A percentile compares a stretch with the other conserved stretches of the same genome.
phyloP scores from a whole-genome alignment of 2,797 vertebrate genomes.

The Falco biarmicus region DNA sequence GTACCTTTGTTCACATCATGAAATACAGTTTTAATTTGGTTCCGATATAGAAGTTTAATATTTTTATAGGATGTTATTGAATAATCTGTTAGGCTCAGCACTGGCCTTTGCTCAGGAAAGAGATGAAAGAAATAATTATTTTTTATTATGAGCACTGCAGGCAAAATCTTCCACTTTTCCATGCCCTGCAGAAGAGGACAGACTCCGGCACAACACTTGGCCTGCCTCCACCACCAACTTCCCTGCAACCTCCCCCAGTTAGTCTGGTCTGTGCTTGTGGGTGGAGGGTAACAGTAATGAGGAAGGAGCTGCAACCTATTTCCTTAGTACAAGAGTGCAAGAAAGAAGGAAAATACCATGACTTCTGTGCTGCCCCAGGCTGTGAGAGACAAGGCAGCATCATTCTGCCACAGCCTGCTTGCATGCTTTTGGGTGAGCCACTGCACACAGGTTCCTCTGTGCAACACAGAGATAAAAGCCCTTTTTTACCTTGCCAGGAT shows the following conservation, averaged over 20 bases:
- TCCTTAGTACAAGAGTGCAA: not conserved
- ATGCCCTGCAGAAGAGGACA: not conserved
- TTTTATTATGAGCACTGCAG: not conserved
- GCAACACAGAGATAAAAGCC: not conserved
- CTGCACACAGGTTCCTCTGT: not conserved
- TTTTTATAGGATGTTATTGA: constrained; percentile 62
- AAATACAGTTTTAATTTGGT: constrained; percentile 72
- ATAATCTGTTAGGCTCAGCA: constrained; percentile 45
- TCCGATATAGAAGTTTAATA: constrained; percentile 68
- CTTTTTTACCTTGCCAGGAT: not conserved
- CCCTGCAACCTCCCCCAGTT: not conserved
- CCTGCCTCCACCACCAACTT: not conserved
- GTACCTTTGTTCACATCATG: constrained; percentile 69
- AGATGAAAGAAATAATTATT: constrained; percentile 29
- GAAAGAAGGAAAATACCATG: not conserved
- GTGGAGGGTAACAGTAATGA: not conserved
- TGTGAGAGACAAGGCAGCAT: not conserved
- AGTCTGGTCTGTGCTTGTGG: not conserved
- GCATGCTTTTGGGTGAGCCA: not conserved
- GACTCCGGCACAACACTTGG: not conserved
- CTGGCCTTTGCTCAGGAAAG: constrained; percentile 18
- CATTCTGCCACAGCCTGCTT: not conserved
- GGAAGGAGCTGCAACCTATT: not conserved
- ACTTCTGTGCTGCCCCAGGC: not conserved
- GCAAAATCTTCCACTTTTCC: constrained; percentile 2